Base-by-base conservation (phyloP, 2,797 vertebrate genomes). In the Platyrinchus mystaceus region DNA sequence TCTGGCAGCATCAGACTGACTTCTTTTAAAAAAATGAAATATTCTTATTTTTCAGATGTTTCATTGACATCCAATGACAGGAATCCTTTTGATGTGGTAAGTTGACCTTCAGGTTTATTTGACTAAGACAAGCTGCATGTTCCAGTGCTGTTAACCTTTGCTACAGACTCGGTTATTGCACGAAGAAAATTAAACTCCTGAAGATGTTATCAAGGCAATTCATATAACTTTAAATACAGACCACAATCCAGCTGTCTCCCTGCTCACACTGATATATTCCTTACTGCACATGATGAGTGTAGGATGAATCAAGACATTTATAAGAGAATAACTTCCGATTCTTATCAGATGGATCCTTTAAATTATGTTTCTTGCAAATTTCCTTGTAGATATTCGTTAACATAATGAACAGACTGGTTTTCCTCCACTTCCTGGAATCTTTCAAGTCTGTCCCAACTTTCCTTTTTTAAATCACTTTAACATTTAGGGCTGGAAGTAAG, bases 11-110 rank as follows among this genome's bases (percentile, higher is more conserved):
- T n/a, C 55, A 66, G 6, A 21, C 7, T 76, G 46, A 36, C n/a
- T 20, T n/a, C 37, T 46, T 67, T 34, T 46, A 14, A 36, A 39
- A 39, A 36, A 53, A 20, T 22, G 7, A 63, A 81, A 71, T 62
- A 5, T 32, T 78, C n/a, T 80, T 84, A 7, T 94, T 95, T 95
- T 96, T 87, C 88, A 97, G 97, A 43, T 43, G 23, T 28, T 50
- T 74, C 84, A 1, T 53, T 81, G 69, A 47, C 63, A 44, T 24
- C 60, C 34, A 13, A 6, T 17, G 55, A 15, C 34, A 49, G 44
- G 58, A 89, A 26, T 46, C n/a, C 56, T 79, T 81, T 67, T 22
- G 60, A 64, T 77, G n/a, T 17, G 83, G 97, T 97, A 90, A 76
- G 95, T 4, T 93, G 66, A 73, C 84, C 62, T 76, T 93, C 46